A percentile compares a stretch with the other conserved stretches of the same genome.
phyloP scores from a whole-genome alignment of 2,797 vertebrate species.

The Graptemys geographica region DNA sequence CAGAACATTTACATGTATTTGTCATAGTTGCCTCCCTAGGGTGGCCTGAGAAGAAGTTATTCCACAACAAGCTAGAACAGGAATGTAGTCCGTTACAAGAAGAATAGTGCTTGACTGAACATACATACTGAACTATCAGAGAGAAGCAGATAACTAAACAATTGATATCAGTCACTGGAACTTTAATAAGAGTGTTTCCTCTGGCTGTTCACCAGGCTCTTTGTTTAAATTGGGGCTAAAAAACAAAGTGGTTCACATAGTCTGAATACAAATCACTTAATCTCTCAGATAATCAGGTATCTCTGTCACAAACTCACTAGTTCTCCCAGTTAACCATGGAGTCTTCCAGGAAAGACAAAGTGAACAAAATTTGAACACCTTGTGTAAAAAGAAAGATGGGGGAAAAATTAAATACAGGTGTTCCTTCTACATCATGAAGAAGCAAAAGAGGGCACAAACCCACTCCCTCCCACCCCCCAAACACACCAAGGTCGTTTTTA shows the following conservation, averaged over 20 bases:
- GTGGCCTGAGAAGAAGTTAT: neutral
- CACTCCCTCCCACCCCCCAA: neutral
- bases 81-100: neutral
- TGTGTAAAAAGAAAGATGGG: neutral
- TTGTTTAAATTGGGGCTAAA: neutral
- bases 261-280: neutral
- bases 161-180: neutral
- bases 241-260: neutral
- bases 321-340: neutral
- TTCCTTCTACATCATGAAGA: neutral
- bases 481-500: neutral
- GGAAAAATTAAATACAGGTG: neutral
- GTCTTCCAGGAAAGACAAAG: neutral
- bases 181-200: neutral
- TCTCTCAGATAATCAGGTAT: neutral
- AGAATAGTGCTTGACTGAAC: neutral
- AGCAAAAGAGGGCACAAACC: neutral
- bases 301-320: neutral
- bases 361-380: fast-evolving
- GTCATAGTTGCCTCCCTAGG: slow-evolving; percentile 19
- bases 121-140: neutral
- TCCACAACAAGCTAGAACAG: neutral
- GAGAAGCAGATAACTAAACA: neutral
- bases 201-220: neutral
- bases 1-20: slow-evolving; percentile 31